Evolutionary conservation across 2,113 vertebrate species (phyloP), one percentile per base, ranked within the genome.

Genomic region (Cavia aperea): DNA sequence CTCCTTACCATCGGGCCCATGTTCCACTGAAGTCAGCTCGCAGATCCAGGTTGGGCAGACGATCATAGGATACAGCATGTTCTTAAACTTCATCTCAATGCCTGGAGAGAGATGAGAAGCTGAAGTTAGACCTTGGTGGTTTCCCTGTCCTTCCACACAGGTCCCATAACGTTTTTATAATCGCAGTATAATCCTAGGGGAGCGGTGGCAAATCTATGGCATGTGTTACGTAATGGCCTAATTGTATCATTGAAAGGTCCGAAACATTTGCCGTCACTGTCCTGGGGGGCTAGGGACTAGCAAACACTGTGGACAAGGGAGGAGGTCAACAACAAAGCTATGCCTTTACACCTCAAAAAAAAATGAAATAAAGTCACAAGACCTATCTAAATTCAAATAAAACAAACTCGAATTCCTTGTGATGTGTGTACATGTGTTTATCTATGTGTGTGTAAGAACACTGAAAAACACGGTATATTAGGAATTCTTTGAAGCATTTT

Each of bases 61-160:
- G 68, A 99, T 98, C 58, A 99, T 95, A 2, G 99, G 99, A 91
- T 99, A 99, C 66, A 98, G 72, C 97, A 98, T 96, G 95, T 99
- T 99, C 97, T 99, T 99, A 92, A 99, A 98, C 92, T 98, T 99
- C 97, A 99, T 98, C 96, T 99, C 99, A 2, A 99, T 98, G 93
- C 98, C 98, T 99, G 21, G 51, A 95, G 75, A 73, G 91, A 93
- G 97, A 95, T 5, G 5, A 96, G 91, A 85, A 92, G 58, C 86
- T 75, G 9, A 72, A 12, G 79, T 81, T 77, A 81, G 24, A 39
- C 24, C 36, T 12, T 29, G 18, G 86, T 14, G 15, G 14, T 60
- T n/a, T 33, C 62, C 33, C 33, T 23, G 56, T 26, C 31, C 2
- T 60, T 2, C 21, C 16, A 24, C 49, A 62, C 5, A 19, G 33